phyloP scores from a whole-genome alignment of 2,888 invertebrate genomes.

The Copidosoma aretas region DNA sequence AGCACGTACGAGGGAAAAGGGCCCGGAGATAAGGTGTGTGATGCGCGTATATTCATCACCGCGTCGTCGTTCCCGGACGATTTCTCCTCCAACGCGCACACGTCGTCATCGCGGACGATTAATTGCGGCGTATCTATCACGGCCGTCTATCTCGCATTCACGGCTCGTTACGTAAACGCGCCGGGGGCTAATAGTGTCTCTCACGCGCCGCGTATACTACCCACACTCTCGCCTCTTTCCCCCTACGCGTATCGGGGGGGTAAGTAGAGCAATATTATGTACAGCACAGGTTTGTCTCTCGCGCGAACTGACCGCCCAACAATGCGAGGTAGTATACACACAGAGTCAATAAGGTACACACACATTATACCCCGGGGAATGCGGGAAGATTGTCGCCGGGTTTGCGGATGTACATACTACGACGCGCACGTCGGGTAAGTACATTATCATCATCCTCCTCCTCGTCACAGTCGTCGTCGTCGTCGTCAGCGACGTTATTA shows the following conservation, averaged over 20 bases:
- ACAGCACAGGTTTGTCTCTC: no score
- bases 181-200: slow-evolving; percentile 51
- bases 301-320: no score
- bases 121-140: slow-evolving; percentile 54
- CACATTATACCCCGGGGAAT: slow-evolving; percentile 7
- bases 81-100: slow-evolving; percentile 29
- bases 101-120: slow-evolving; percentile 44
- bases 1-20: background rate
- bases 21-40: slow-evolving; percentile 34
- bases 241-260: background rate
- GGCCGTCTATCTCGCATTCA: slow-evolving; percentile 56
- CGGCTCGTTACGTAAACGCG: slow-evolving; percentile 56
- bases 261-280: background rate
- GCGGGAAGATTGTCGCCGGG: slow-evolving; percentile 34
- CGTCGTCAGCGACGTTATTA: no score
- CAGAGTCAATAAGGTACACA: background rate
- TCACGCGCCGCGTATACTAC: slow-evolving; percentile 29
- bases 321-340: no score
- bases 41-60: slow-evolving; percentile 38
- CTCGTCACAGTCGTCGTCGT: no score
- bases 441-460: background rate
- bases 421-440: no score
- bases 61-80: slow-evolving; percentile 28
- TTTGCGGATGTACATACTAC: slow-evolving; percentile 23
- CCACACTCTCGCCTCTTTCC: background rate